Percentiles rank a stretch among this genome's conserved stretches.
Evolutionary conservation across 2,888 invertebrate genomes (phyloP).

Genomic region (Conchocele bisecta): DNA sequence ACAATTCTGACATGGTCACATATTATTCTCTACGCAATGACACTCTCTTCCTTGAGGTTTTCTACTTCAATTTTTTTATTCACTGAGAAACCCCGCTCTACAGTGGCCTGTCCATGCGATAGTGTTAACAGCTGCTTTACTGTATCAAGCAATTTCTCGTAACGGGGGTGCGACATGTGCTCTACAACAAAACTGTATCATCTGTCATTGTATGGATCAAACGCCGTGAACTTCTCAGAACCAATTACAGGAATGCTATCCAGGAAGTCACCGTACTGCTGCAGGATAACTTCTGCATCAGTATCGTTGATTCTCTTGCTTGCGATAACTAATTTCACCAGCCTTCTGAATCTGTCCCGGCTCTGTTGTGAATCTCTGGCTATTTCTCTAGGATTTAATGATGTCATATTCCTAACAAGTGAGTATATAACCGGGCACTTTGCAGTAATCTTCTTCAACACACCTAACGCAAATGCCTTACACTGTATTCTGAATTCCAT

Average conservation of each 20-base stretch:
- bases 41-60: too few relatives aligned
- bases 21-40: too few relatives aligned
- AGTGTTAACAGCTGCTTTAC: too few relatives aligned
- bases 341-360: constrained; percentile 12
- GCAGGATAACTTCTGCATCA: too few relatives aligned
- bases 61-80: too few relatives aligned
- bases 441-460: constrained; percentile 7
- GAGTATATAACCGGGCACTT: background rate
- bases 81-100: too few relatives aligned
- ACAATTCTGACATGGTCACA: constrained; percentile 9
- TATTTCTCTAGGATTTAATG: constrained; percentile 7
- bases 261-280: constrained; percentile 12
- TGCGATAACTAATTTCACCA: constrained; percentile 8
- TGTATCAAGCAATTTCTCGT: too few relatives aligned
- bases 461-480: constrained; percentile 6
- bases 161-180: too few relatives aligned
- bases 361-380: constrained; percentile 4
- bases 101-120: too few relatives aligned
- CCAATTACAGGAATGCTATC: constrained; percentile 13
- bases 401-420: constrained; percentile 3
- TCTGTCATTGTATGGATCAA: too few relatives aligned
- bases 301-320: constrained; percentile 12
- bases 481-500: constrained; percentile 14
- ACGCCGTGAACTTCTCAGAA: constrained; percentile 6
- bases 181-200: too few relatives aligned